These are phyloP conservation scores for Plebejus anna DNA, from an alignment of 2,888 invertebrate genomes.

Conservation along the genomic window DNA sequence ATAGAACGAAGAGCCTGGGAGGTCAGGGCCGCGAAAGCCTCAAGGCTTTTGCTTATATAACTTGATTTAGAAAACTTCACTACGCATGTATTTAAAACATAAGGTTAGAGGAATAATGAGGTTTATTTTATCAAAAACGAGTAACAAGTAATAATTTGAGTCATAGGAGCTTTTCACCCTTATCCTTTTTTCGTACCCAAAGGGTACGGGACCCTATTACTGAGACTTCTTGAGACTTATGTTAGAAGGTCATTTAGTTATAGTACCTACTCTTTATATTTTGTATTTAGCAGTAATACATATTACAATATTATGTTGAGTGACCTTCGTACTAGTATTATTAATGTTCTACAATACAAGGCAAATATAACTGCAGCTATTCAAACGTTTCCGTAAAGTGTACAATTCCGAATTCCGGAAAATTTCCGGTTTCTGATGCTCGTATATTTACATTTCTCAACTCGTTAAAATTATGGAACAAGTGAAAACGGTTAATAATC, in stretches of 20 bases:
- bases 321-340: background rate
- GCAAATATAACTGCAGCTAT: background rate
- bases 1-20: background rate
- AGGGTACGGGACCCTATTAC: too few species aligned
- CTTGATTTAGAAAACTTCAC: background rate
- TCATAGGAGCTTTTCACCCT: too few species aligned
- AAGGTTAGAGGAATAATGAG: background rate
- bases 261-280: too few species aligned
- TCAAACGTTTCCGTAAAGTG: background rate
- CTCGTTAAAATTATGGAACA: background rate
- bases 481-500: background rate
- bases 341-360: background rate
- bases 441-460: background rate
- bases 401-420: background rate
- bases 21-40: background rate
- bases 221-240: too few species aligned
- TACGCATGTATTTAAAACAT: background rate
- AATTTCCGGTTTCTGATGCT: background rate
- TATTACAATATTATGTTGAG: background rate
- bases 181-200: too few species aligned
- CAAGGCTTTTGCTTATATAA: slow-evolving; percentile 2
- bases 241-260: too few species aligned
- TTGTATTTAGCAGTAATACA: too few species aligned
- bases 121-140: background rate
- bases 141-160: too few species aligned